phyloP scores from a whole-genome alignment of 2,113 vertebrate genomes.

The Megaceryle torquata region DNA sequence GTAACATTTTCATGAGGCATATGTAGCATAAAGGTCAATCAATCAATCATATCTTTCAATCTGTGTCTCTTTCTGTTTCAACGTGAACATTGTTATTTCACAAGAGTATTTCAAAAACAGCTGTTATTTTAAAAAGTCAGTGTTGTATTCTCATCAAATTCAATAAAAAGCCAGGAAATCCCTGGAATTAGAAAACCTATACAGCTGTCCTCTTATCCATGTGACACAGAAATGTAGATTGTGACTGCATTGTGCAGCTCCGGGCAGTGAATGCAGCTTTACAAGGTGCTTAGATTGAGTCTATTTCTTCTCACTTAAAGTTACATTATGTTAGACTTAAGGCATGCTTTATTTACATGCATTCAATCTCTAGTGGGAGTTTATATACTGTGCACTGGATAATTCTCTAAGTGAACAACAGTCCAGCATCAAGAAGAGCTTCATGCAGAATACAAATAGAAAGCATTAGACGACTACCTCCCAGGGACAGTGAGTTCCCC shows the following conservation, averaged over 20 bases:
- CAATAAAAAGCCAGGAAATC: constrained; percentile 52
- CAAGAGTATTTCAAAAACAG: constrained; percentile 8
- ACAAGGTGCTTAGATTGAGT: constrained; percentile 38
- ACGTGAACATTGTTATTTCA: background rate
- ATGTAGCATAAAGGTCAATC: constrained; percentile 17
- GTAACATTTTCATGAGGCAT: background rate
- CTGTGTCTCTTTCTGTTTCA: background rate
- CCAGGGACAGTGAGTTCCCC: constrained; percentile 59
- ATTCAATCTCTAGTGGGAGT: constrained; percentile 68
- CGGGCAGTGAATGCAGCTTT: constrained; percentile 23
- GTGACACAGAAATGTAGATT: constrained; percentile 48
- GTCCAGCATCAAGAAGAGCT: constrained; percentile 62
- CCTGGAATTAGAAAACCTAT: constrained; percentile 33
- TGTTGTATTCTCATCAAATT: constrained; percentile 14
- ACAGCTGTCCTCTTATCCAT: constrained; percentile 25
- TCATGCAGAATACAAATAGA: constrained; percentile 75
- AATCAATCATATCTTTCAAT: constrained; percentile 18
- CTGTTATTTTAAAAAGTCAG: background rate
- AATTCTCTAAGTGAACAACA: constrained; percentile 59
- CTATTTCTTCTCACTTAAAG: constrained; percentile 65
- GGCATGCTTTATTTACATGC: constrained; percentile 61
- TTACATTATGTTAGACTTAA: constrained; percentile 67
- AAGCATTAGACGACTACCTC: constrained; percentile 66
- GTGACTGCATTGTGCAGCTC: constrained; percentile 12
- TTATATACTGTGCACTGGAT: constrained; percentile 58